Conservation (phyloP, 2,113 vertebrate species). For the Dipodomys merriami region DNA sequence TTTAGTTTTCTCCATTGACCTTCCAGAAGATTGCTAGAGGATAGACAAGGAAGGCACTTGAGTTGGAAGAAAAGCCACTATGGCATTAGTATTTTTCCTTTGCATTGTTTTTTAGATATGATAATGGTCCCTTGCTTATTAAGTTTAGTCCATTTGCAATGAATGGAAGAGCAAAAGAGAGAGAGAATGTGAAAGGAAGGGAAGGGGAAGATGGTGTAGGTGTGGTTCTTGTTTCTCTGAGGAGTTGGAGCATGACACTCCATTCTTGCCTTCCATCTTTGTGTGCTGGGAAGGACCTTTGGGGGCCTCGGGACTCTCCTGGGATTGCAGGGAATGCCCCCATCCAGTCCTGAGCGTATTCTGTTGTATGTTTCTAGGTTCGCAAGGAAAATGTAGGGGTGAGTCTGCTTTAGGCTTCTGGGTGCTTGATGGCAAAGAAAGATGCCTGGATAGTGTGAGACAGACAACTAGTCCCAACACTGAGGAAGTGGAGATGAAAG, state of each 20-base stretch:
- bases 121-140: background rate
- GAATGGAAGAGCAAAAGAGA: too few relatives aligned
- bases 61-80: background rate
- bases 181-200: background rate
- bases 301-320: background rate
- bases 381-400: background rate
- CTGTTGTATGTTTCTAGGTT: background rate
- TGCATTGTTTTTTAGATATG: background rate
- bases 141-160: too few relatives aligned
- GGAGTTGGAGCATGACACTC: too few relatives aligned
- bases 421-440: background rate
- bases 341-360: background rate
- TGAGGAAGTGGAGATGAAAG: background rate
- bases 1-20: background rate
- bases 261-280: background rate
- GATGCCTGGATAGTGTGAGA: background rate
- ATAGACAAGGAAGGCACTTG: background rate
- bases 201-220: background rate
- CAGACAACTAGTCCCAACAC: background rate
- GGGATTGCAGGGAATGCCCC: background rate
- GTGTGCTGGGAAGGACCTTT: background rate
- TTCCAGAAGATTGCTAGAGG: background rate
- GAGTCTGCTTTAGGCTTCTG: background rate
- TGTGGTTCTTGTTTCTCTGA: background rate
- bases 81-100: background rate